Evolutionary conservation across 1,140 invertebrate genomes (phyloP).

Genomic region (Thaumatotibia leucotreta): DNA sequence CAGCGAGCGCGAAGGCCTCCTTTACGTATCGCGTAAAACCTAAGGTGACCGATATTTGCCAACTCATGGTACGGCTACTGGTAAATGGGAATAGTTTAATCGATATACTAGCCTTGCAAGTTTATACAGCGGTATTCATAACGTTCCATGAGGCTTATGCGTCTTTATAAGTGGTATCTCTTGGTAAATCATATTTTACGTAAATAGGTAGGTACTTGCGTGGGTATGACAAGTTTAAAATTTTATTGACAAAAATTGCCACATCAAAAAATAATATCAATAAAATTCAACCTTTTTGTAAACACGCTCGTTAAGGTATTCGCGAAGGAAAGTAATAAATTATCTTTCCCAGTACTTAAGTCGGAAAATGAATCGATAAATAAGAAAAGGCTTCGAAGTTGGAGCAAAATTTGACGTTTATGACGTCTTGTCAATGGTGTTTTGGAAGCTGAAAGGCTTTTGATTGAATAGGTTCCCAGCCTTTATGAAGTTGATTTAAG

Average conservation of each 20-base stretch:
- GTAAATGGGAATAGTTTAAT: background rate
- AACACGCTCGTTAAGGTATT: background rate
- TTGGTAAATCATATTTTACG: background rate
- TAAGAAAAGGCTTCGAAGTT: background rate
- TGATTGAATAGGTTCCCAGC: background rate
- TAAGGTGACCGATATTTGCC: no score
- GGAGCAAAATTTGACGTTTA: background rate
- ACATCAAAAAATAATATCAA: background rate
- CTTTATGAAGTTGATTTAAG: background rate
- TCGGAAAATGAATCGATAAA: background rate
- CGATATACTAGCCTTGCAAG: background rate
- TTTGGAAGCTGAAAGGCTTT: background rate
- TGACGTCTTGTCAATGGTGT: constrained; percentile 3
- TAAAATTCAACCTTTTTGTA: background rate
- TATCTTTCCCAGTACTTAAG: background rate
- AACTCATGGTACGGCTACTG: background rate
- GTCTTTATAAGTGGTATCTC: no score
- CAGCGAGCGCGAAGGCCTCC: background rate
- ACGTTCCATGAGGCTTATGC: background rate
- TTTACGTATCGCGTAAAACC: background rate
- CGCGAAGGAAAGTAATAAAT: background rate
- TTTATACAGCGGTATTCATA: background rate
- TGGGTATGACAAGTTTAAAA: no score
- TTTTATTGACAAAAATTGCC: background rate
- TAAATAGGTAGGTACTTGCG: background rate